Base-by-base conservation (phyloP, 2,797 vertebrate species). In the Petrocephalus sullivani region DNA sequence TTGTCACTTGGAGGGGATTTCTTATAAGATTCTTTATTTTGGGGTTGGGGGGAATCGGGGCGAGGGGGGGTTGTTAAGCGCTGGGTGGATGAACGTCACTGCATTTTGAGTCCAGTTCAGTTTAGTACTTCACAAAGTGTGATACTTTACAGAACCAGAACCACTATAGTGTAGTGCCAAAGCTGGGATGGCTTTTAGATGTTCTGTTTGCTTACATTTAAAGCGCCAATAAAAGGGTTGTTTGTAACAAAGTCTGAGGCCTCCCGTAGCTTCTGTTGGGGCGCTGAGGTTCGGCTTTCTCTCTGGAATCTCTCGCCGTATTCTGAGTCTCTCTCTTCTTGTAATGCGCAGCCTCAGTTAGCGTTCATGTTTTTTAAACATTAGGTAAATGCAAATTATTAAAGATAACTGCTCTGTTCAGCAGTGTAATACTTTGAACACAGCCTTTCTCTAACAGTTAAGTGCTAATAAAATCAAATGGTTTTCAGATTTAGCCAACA, bases 111-210 rank as follows among this genome's bases (percentile, higher is more conserved):
- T n/a, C 37, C 71, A 19, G 81, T 87, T 86, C 60, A 89, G 83
- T 87, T 93, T 95, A 96, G 94, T 94, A 95, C 93, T 93, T 94
- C 94, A 95, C 90, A 58, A 37, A 78, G 88, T 84, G 71, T 89
- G 58, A 64, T 87, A 67, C 75, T 87, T 67, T 64, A 61, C 71
- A 87, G 67, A 83, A 23, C 7, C 41, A 87, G 57, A 94, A 93
- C 91, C 93, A 94, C 94, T 96, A 94, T 96, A 97, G 96, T 89
- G 90, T 97, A 97, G 97, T 98, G 97, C 96, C 97, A 98, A 97
- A 97, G 93, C 92, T 95, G 92, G 91, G 93, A 94, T 94, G 87
- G 92, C 95, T 92, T 96, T 96, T 94, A 93, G 91, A 95, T 95
- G 94, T 96, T 95, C 93, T 95, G 75, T 94, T 97, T 96, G 96